These are phyloP conservation scores for Bujurquina vittata DNA, from an alignment of 2,113 vertebrate genomes.

Conservation along the genomic window DNA sequence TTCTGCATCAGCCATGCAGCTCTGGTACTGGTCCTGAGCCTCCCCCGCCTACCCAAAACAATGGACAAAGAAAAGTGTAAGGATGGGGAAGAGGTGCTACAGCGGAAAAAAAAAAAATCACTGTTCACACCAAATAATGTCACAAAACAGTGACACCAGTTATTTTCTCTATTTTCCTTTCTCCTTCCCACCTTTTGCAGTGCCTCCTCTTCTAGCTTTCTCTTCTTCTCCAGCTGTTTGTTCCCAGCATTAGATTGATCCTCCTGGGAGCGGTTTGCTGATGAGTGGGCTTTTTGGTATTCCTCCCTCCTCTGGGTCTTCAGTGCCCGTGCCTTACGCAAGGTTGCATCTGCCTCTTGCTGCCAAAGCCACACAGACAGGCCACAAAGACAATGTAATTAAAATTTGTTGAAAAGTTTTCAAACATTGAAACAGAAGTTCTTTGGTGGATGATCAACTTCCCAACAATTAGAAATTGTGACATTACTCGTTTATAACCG, in stretches of 20 bases:
- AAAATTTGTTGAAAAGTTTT: background rate
- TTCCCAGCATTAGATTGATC: slow-evolving; percentile 82
- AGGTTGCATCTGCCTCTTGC: slow-evolving; percentile 88
- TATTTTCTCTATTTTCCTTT: background rate
- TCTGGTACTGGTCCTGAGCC: slow-evolving; percentile 91
- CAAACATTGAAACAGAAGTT: background rate
- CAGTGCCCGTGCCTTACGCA: slow-evolving; percentile 87
- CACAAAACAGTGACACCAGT: background rate
- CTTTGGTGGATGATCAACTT: background rate
- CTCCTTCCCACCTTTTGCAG: slow-evolving; percentile 86
- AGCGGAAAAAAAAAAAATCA: background rate
- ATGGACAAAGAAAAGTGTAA: background rate
- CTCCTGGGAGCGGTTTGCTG: slow-evolving; percentile 88
- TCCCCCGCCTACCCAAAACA: slow-evolving; percentile 86
- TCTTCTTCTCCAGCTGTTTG: slow-evolving; percentile 92
- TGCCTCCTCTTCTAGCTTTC: slow-evolving; percentile 91
- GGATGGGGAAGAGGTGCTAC: background rate
- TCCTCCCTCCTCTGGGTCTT: slow-evolving; percentile 90
- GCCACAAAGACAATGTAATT: background rate
- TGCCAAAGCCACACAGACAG: slow-evolving; percentile 58
- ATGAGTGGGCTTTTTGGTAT: slow-evolving; percentile 89
- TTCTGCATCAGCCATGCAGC: slow-evolving; percentile 86
- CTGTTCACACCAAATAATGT: background rate
- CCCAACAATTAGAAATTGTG: background rate
- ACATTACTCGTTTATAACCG: background rate